Evolutionary conservation across 2,888 invertebrate genomes (phyloP), one percentile per base, ranked within the genome.

Genomic region (Lymantria monacha): DNA sequence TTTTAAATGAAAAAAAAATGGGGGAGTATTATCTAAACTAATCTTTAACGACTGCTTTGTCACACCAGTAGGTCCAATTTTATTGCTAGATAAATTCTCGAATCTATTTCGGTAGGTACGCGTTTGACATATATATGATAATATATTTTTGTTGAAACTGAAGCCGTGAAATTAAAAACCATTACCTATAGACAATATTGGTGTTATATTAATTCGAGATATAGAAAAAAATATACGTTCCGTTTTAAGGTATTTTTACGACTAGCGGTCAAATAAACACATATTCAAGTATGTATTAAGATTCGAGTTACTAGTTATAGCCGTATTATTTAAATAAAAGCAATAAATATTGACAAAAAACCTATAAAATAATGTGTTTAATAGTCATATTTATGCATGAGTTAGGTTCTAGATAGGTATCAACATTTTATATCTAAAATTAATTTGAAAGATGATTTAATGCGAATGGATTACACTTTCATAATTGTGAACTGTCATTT

Each of bases 11-110:
- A 41, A 11, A n/a, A n/a, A 44, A 54, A 22, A 55, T 45, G 44
- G 50, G 50, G 44, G 57, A 50, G 55, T 53, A 60, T 64, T 68
- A 71, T 75, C 69, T 53, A 59, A 63, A 55, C 51, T 63, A 67
- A 74, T 78, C 71, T 72, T 62, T 70, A 66, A 70, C 60, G 62
- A 66, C 48, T 42, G 61, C 66, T 76, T 70, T 70, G 76, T 74
- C 78, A 66, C 77, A 65, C 71, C 71, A 76, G 80, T 76, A 67
- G 74, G 75, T 75, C 73, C 49, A 51, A 63, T 44, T 81, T 81
- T 77, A 79, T 77, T 71, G 72, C 67, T 57, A 66, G 61, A 76
- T 79, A 80, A 74, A 80, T 76, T 72, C 48, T 61, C 60, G 57
- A 68, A 65, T 69, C 68, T 68, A 70, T 72, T 76, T 72, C 72